Evolutionary conservation across 1,140 invertebrate genomes (phyloP).

Genomic region (Bacillus rossius): DNA sequence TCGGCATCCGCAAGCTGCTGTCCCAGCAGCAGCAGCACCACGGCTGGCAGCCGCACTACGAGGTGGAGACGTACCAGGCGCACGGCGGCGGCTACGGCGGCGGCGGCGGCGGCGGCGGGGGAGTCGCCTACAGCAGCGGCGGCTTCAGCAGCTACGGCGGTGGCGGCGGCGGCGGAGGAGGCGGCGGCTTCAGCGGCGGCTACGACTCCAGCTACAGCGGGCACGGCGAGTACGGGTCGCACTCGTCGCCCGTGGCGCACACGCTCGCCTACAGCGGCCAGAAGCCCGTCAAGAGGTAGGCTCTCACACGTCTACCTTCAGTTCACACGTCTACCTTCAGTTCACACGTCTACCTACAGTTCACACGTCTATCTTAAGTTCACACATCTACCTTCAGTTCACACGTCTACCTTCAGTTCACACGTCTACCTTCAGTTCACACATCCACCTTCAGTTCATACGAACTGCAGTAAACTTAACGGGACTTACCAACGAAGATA

Average conservation of each 20-base stretch:
- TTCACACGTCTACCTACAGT: too few relatives aligned
- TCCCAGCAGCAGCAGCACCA: slow-evolving; percentile 28
- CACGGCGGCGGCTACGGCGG: not conserved
- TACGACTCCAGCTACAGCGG: slow-evolving; percentile 31
- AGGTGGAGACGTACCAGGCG: not conserved
- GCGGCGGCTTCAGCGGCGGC: slow-evolving; percentile 21
- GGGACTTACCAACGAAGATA: too few relatives aligned
- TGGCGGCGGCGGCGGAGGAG: slow-evolving; percentile 26
- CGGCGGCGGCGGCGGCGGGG: not conserved
- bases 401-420: too few relatives aligned
- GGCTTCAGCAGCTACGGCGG: slow-evolving; percentile 4
- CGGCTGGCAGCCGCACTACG: slow-evolving; percentile 11
- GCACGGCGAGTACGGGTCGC: slow-evolving; percentile 36
- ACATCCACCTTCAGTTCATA: too few relatives aligned
- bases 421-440: too few relatives aligned
- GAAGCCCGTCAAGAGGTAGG: slow-evolving; percentile 6
- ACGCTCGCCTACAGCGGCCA: slow-evolving; percentile 43
- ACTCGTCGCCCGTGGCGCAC: slow-evolving; percentile 41
- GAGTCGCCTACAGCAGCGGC: slow-evolving; percentile 17
- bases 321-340: too few relatives aligned
- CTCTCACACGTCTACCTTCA: not conserved
- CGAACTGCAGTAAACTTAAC: too few relatives aligned
- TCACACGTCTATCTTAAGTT: too few relatives aligned
- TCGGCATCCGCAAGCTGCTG: slow-evolving; percentile 49
- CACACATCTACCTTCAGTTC: too few relatives aligned